These are phyloP conservation scores for Drosophila eugracilis DNA, from an alignment of 1,140 invertebrate genomes.

Conservation along the genomic window DNA sequence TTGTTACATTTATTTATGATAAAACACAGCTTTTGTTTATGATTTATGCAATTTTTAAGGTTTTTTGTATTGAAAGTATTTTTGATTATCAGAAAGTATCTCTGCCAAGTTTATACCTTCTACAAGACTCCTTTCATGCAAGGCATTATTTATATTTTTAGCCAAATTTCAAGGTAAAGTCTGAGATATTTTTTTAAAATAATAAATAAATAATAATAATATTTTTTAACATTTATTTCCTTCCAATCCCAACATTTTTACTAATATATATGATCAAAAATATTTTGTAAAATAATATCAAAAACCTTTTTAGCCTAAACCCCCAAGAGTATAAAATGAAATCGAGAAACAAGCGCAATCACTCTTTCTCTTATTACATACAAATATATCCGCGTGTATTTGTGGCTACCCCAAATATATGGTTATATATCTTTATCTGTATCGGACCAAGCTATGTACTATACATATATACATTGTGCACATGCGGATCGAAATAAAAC, in stretches of 20 bases:
- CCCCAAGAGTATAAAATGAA: slow-evolving; percentile 16
- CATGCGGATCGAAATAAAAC: slow-evolving; percentile 46
- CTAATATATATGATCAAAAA: too few relatives aligned
- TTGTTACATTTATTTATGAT: too few relatives aligned
- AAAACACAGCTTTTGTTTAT: too few relatives aligned
- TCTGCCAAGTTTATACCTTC: too few relatives aligned
- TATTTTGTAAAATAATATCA: too few relatives aligned
- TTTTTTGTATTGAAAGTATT: too few relatives aligned
- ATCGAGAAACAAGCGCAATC: slow-evolving; percentile 4
- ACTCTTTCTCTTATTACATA: not conserved
- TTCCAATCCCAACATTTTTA: too few relatives aligned
- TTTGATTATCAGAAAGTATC: too few relatives aligned
- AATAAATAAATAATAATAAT: not conserved
- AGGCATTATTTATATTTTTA: too few relatives aligned
- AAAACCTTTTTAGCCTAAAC: not conserved
- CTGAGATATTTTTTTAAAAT: not conserved
- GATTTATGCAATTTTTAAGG: too few relatives aligned
- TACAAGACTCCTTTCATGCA: too few relatives aligned
- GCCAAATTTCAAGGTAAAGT: too few relatives aligned
- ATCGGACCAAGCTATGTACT: slow-evolving; percentile 1
- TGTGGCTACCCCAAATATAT: slow-evolving; percentile 21
- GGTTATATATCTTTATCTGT: slow-evolving; percentile 45
- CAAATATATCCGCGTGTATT: slow-evolving; percentile 9
- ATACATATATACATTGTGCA: slow-evolving; percentile 1
- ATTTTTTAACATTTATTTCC: not conserved